Evolutionary conservation across 2,113 vertebrate species (phyloP), one percentile per base, ranked within the genome.

Genomic region (Sorex fumeus): DNA sequence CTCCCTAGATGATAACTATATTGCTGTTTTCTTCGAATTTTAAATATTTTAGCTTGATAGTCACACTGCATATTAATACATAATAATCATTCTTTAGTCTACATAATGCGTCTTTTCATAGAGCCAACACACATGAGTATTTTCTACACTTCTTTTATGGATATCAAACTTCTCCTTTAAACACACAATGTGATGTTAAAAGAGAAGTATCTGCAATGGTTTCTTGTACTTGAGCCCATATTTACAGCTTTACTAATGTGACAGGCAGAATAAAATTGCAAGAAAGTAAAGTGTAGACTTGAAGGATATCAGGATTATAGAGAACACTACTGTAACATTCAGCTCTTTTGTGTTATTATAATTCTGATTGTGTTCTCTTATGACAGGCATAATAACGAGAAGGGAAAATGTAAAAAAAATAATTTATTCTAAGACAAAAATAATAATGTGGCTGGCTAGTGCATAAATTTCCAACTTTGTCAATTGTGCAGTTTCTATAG

Each of bases 381-480:
- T 92, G 93, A 95, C 85, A 97, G 96, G 69, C 84, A 69, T 78
- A 80, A 86, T 93, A 97, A 97, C 94, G 77, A 97, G 92, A 96
- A 96, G 23, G 87, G 92, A 96, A 96, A 97, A 97, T 84, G 92
- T 18, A 94, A 40, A 95, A 40, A 95, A 95, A 96, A 60, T 95
- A 95, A 96, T 96, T 97, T 95, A 96, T 95, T 97, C 96, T 96
- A 62, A 96, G 94, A 93, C 80, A 93, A 97, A 97, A 91, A 70
- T 97, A 96, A 84, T 95, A 91, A 96, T 85, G 88, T 96, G 78
- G 45, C 95, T 96, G 78, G 45, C 95, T 90, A 97, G 93, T 91
- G 94, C 91, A 66, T 90, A 91, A 76, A 94, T 32, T 96, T 77
- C 94, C 88, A 86, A 85, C 90, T 40, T 93, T 96, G 84, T 95